Evolutionary conservation across 2,797 vertebrate genomes (phyloP), one percentile per base, ranked within the genome.

Genomic region (Anguilla megastoma): DNA sequence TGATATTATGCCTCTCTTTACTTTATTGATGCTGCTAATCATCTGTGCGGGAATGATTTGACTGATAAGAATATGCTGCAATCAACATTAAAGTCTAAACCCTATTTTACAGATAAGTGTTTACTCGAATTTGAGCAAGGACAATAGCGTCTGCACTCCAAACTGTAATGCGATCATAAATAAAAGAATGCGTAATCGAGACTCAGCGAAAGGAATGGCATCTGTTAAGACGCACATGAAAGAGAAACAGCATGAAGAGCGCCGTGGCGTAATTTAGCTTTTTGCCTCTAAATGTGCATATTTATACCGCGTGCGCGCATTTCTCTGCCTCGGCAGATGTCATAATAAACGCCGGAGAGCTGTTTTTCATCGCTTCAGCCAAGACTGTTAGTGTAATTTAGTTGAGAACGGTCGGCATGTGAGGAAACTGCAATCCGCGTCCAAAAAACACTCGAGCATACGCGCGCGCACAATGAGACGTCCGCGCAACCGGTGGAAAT

Each of bases 331-430:
- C 88, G 91, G 85, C 94, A 94, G 94, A 92, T 93, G 93, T 90
- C 90, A 89, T 92, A 92, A 92, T 92, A 92, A 89, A 91, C 89
- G 92, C 87, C 86, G 50, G 84, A 93, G 87, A 83, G 89, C 89
- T 87, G 36, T 50, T 89, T 45, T 4, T 86, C 87, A 89, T 90
- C 0, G 60, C 88, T 89, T 89, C 74, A 90, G 88, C 92, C 92
- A 91, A 87, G 88, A 87, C 90, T 89, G 91, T 94, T 93, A 92
- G 87, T 87, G 90, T 93, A 94, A 93, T 95, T 93, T 92, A 91
- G 88, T 60, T 89, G 92, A 91, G 91, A 93, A 93, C 91, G 90
- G 88, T 92, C 91, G 90, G 88, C 92, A 84, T 89, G 88, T 92
- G 92, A 94, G 87, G 92, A 88, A 89, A 85, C 90, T 88, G 80